Conservation (phyloP, 2,888 invertebrate genomes). For the Tetragnatha montana region DNA sequence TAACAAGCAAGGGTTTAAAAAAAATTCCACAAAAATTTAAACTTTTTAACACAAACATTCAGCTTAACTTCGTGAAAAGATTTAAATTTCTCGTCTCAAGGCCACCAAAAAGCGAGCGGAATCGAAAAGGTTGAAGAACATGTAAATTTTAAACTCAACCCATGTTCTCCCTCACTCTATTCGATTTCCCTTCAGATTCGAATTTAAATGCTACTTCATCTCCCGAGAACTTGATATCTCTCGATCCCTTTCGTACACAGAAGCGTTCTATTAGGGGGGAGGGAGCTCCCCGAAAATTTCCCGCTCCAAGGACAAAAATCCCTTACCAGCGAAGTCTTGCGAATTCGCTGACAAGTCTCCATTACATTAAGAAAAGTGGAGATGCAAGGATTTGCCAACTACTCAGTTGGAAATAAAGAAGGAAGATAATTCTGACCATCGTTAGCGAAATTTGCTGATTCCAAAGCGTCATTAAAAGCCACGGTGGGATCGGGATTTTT, state of each 20-base stretch:
- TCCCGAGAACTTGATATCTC: not conserved
- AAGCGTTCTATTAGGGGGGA: not conserved
- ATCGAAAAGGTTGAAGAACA: not conserved
- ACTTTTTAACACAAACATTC: no score
- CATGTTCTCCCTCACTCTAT: not conserved
- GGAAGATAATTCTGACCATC: slow-evolving; percentile 50
- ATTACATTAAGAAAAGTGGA: slow-evolving; percentile 53
- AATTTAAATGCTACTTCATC: not conserved
- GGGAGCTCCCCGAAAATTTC: slow-evolving; percentile 3
- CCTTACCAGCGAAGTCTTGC: slow-evolving; percentile 5
- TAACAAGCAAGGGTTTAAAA: no score
- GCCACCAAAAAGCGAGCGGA: not conserved
- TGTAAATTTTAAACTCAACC: not conserved
- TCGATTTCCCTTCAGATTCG: not conserved
- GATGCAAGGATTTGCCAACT: slow-evolving; percentile 51
- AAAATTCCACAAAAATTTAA: no score
- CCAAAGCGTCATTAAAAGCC: slow-evolving; percentile 43
- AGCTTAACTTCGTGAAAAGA: no score
- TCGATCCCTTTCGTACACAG: not conserved
- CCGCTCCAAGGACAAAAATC: slow-evolving; percentile 16
- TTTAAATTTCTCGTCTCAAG: no score
- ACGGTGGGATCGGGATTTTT: slow-evolving; percentile 20
- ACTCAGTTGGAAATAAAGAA: slow-evolving; percentile 31
- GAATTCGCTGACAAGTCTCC: slow-evolving; percentile 60
- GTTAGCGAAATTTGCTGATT: slow-evolving; percentile 58